phyloP scores from a whole-genome alignment of 2,797 vertebrate species.

The Lacerta bilineata region DNA sequence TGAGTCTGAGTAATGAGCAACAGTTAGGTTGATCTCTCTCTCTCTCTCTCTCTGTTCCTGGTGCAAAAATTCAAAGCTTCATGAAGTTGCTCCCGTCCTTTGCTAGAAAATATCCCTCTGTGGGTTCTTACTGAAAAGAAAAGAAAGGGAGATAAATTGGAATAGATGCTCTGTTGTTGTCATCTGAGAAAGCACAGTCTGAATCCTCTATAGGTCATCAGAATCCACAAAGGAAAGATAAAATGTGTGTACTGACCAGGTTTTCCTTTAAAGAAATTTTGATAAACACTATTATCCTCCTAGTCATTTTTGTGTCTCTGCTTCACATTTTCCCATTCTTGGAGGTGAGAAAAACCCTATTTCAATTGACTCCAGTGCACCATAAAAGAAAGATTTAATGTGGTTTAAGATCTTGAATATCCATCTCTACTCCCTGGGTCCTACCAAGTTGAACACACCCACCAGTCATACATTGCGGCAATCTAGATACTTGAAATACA shows the following conservation, averaged over 20 bases:
- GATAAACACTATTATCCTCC: background rate
- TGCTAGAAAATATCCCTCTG: background rate
- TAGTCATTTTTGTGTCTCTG: background rate
- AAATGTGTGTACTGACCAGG: background rate
- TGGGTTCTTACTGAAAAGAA: background rate
- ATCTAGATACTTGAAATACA: background rate
- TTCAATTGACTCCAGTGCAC: background rate
- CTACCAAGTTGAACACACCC: background rate
- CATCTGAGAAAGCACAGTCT: background rate
- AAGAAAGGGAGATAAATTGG: background rate
- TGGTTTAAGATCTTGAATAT: background rate
- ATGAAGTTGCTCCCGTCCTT: slow-evolving; percentile 15
- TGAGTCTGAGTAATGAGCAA: background rate
- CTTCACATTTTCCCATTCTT: background rate
- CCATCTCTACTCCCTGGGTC: background rate
- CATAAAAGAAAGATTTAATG: background rate
- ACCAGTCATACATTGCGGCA: background rate
- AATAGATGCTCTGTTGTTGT: background rate
- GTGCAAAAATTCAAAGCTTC: slow-evolving; percentile 7
- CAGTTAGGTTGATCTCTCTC: background rate
- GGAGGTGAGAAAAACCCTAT: background rate
- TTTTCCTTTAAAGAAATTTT: slow-evolving; percentile 1
- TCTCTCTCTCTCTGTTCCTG: slow-evolving; percentile 6
- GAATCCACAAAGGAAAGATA: slow-evolving; percentile 7
- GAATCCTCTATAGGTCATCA: background rate